Base-by-base conservation (phyloP, 2,797 vertebrate genomes). In the Dipus sagitta region DNA sequence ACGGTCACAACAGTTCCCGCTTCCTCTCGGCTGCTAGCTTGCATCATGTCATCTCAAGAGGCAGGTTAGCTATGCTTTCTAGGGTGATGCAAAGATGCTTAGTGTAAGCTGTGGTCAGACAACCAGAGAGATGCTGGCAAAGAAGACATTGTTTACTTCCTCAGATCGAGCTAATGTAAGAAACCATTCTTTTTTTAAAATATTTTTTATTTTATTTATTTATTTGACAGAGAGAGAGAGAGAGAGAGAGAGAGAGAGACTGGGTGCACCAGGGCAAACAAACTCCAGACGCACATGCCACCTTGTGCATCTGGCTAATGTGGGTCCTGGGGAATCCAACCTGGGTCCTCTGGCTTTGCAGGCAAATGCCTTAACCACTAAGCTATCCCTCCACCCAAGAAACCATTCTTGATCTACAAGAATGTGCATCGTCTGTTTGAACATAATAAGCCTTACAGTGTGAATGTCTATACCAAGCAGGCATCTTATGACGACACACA, bases 11-110 rank as follows among this genome's bases (percentile, higher is more conserved):
- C 75, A 97, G 88, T 80, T 54, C 83, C 83, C 0, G 1, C 95
- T 98, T 98, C 94, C 72, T 90, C 86, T 95, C 97, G 95, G 74
- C 91, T 96, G 90, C 89, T 93, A 0, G 67, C 60, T 75, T 86
- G 65, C n/a, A 76, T 20, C 1, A 0, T 90, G 68, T 85, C 94
- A 84, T 18, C 96, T 52, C 58, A 95, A 79, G 60, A 94, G 84
- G 6, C 81, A 47, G 47, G 5, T 91, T 86, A 87, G 42, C 42
- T 96, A 32, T 38, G 60, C 86, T 64, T 4, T 96, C 26, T 54
- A 54, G 68, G 86, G 34, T 34, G 89, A 67, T 75, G 65, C 52
- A 77, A 84, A 96, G 64, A 94, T 95, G 28, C 12, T 74, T 93
- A 76, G 93, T 77, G 96, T 65, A 70, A 88, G 1, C 52, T 47